Evolutionary conservation across 2,888 invertebrate genomes (phyloP), one percentile per base, ranked within the genome.

Genomic region (Gerris lacustris): DNA sequence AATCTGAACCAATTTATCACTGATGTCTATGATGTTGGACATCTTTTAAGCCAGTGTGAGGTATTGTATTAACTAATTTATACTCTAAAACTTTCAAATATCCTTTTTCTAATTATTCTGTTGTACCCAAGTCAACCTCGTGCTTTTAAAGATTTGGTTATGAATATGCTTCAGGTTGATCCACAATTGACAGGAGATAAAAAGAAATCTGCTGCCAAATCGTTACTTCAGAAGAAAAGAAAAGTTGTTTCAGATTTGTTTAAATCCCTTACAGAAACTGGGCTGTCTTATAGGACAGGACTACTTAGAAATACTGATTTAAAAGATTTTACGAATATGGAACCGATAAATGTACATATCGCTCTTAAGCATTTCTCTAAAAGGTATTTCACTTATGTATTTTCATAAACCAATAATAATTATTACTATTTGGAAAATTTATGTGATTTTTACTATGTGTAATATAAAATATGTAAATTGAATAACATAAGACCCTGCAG

Each of bases 221-320:
- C 87, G 79, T 88, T 93, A 69, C 83, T 94, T 5, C 90, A 91
- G 77, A 90, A 91, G 77, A 96, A 95, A 79, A 87, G 91, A 45
- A 89, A 92, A 81, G 88, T 90, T 0, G 81, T 97, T 0, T 86
- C 92, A 0, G 94, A 95, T 80, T 83, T 96, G 66, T 96, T 96
- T 80, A 92, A 91, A 79, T 84, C 85, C 44, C 81, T 98, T 0
- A 80, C 85, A 0, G 86, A 85, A 72, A 83, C 91, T 74, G 94
- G 95, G 0, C 79, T 96, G 2, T 94, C 91, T 66, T 93, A 91
- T 78, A 86, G 91, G 73, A 87, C 88, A 0, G 96, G 96, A 2
- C 82, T 91, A 6, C 72, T 75, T 18, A 64, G 47, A 9, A 69
- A 75, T 66, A 72, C 70, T n/a, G 75, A 74, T 62, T 69, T 45